Percentiles rank a stretch among this genome's conserved stretches.
phyloP scores from a whole-genome alignment of 2,113 vertebrate species.

The Campylomormyrus numenius region DNA sequence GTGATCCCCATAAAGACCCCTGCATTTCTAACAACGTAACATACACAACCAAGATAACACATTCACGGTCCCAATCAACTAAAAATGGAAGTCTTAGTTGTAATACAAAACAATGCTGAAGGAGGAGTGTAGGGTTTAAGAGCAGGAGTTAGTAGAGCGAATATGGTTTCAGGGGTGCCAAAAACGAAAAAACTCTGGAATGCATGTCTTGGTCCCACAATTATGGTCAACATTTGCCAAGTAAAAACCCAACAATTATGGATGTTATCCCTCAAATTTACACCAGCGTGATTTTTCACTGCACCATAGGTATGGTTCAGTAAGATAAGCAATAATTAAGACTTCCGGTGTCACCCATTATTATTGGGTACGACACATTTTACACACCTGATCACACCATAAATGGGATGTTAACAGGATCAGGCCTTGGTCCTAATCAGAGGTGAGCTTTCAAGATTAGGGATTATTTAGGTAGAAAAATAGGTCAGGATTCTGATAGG shows the following conservation, averaged over 20 bases:
- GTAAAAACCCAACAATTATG: not conserved
- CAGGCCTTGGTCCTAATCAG: constrained; percentile 10
- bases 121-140: not conserved
- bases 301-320: not conserved
- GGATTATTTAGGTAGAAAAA: constrained; percentile 1
- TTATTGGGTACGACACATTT: not conserved
- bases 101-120: constrained; percentile 24
- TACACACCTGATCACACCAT: constrained; percentile 15
- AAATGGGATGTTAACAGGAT: constrained; percentile 24
- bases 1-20: constrained; percentile 2
- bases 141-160: not conserved
- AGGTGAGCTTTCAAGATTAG: constrained; percentile 5
- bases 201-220: not conserved
- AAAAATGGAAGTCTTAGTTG: constrained; percentile 22
- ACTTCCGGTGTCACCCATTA: not conserved
- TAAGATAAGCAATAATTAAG: not conserved
- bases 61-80: constrained; percentile 22
- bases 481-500: constrained; percentile 9
- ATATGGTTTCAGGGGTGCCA: not conserved
- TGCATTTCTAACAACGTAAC: constrained; percentile 21
- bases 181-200: not conserved
- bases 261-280: constrained; percentile 3
- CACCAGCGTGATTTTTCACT: not conserved
- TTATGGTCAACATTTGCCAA: not conserved
- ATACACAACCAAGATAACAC: constrained; percentile 26